Evolutionary conservation across 2,113 vertebrate genomes (phyloP), one percentile per base, ranked within the genome.

Genomic region (Centropus unirufus): DNA sequence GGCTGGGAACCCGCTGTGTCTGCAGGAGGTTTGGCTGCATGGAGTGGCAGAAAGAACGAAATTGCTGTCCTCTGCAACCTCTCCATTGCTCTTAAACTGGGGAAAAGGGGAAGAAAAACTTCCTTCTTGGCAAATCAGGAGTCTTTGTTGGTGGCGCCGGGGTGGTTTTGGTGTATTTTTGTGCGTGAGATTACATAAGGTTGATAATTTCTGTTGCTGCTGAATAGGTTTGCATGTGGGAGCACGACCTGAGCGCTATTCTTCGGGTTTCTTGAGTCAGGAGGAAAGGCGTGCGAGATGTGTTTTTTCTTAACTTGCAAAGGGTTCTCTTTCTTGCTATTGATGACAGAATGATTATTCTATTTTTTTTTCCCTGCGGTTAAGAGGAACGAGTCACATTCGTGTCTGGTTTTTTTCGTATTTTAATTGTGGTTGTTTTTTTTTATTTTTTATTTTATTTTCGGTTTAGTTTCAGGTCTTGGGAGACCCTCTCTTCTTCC

Each of bases 131-230:
- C 89, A 90, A 83, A 90, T 89, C 89, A 82, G 83, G 44, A 66
- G 58, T 83, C 89, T 93, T 94, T 95, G 82, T 81, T 94, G 76
- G 79, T 74, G 81, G 64, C 59, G 64, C 55, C 44, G 85, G 66
- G 49, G 80, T 90, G 83, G 52, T 84, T 93, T 96, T 91, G 90
- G 86, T 82, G 92, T 74, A 57, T 95, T 89, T 96, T 94, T 95
- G 30, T 82, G 85, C 32, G 42, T 69, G 87, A 89, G 91, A 64
- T 95, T 97, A 94, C 93, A 95, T 95, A 94, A 97, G 83, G 69
- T 92, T 76, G 87, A 92, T 96, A 74, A 96, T 96, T 94, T 96
- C 76, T 95, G 77, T 95, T 83, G 92, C 83, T 89, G 84, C 75
- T 95, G 87, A 72, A 57, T 83, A 74, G 69, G 70, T 49, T 24